Base-by-base conservation (phyloP, 2,113 vertebrate genomes). In the Platichthys flesus region DNA sequence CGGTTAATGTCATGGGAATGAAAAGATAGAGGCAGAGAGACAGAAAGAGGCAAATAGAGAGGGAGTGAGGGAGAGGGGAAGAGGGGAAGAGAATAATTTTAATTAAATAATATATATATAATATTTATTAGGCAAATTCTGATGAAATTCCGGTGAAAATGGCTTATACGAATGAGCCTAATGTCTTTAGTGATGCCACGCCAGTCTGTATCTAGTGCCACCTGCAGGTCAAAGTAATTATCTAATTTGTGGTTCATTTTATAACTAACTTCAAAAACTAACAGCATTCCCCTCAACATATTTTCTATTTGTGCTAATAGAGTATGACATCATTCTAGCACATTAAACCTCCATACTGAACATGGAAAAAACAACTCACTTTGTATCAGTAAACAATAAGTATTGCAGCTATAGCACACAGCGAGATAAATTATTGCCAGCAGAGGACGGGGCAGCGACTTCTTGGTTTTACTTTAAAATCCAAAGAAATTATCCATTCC, bases 11-110 rank as follows among this genome's bases (percentile, higher is more conserved):
- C 23, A 73, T 21, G 28, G 45, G 45, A 75, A 71, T 49, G 12
- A 64, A 42, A 57, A 40, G 8, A 76, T 35, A 70, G 45, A 71
- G 52, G 67, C 20, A 61, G 14, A 42, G 21, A 72, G 51, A 79
- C 21, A 56, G 20, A 65, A 49, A 73, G 20, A 52, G 37, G 37
- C 37, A 40, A 40, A 40, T 2, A 40, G 52, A 14, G 23, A 45
- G 13, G 4, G 13, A 23, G 23, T 16, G 16, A 42, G 31, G 31
- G 31, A 40, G 14, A 18, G 31, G 37, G 16, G 5, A 2, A 2
- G 23, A 40, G 42, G 26, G n/a, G 9, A n/a, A 23, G 58, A 61
- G 26, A 28, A 20, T 40, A 59, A 26, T 10, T 23, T 42, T 28
- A 42, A 31, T 31, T 42, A 42, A 42, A 42, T 42, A 42, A 3